Percentiles rank a stretch among this genome's conserved stretches.
These are phyloP conservation scores for Nyctalus aviator DNA, from an alignment of 2,797 vertebrate genomes.

Conservation along the genomic window DNA sequence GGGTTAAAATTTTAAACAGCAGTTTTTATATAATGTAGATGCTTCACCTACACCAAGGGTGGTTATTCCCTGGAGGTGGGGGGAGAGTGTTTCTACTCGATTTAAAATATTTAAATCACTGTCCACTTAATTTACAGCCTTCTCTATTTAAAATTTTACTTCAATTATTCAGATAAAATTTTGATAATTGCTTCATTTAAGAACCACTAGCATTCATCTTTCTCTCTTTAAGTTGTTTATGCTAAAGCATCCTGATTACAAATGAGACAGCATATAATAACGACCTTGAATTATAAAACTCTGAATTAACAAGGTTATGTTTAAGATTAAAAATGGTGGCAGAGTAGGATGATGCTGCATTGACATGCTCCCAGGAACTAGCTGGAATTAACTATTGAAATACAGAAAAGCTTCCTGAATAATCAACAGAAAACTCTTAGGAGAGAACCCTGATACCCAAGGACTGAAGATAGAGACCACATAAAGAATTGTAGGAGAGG, in stretches of 20 bases:
- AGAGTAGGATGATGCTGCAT: no score
- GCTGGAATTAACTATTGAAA: no score
- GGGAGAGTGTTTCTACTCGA: not conserved
- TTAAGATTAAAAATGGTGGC: not conserved
- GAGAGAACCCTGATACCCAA: no score
- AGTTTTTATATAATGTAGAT: no score
- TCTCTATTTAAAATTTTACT: constrained; percentile 22
- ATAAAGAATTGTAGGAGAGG: no score
- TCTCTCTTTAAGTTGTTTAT: constrained; percentile 18
- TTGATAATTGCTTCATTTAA: constrained; percentile 10
- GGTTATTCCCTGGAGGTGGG: not conserved
- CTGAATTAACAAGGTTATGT: not conserved
- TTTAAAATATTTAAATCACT: constrained; percentile 39
- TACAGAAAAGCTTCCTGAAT: no score
- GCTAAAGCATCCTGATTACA: constrained; percentile 7
- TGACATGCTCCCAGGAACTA: no score
- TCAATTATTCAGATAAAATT: constrained; percentile 48
- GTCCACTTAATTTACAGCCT: not conserved
- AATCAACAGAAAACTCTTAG: no score
- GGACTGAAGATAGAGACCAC: no score
- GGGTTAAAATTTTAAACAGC: no score
- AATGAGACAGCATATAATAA: not conserved
- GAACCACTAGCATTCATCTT: not conserved
- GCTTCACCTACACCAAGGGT: not conserved
- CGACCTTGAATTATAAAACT: not conserved